Evolutionary conservation across 2,113 vertebrate species (phyloP).

Genomic region (Neolamprologus caudopunctatus): DNA sequence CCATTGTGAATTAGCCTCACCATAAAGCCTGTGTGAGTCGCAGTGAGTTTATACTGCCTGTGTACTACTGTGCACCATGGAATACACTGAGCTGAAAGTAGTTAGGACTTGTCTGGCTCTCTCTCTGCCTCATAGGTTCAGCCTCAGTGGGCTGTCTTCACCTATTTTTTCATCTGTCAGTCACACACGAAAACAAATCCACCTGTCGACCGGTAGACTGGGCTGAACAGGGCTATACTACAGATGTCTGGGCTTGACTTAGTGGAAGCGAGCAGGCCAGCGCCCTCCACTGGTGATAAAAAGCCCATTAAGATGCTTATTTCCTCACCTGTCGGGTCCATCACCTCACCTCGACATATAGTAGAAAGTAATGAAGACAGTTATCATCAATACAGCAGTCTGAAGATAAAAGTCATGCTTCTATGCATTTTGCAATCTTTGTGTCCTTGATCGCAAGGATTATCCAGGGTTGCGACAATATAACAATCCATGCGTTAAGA

Average conservation of each 20-base stretch:
- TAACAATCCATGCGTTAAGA: slow-evolving; percentile 45
- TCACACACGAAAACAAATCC: slow-evolving; percentile 71
- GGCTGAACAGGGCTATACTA: slow-evolving; percentile 36
- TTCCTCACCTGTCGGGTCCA: slow-evolving; percentile 49
- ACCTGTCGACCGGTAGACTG: slow-evolving; percentile 62
- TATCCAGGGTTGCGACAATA: slow-evolving; percentile 35
- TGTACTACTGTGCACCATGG: slow-evolving; percentile 25
- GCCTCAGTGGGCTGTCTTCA: slow-evolving; percentile 71
- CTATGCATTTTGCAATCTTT: slow-evolving; percentile 43
- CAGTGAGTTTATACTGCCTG: slow-evolving; percentile 32
- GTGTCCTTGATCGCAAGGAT: slow-evolving; percentile 58
- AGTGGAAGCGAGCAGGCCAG: slow-evolving; percentile 34
- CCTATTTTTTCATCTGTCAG: slow-evolving; percentile 70
- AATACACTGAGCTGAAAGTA: slow-evolving; percentile 42
- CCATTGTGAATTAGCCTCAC: slow-evolving; percentile 48
- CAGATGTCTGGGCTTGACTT: slow-evolving; percentile 56
- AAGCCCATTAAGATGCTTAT: slow-evolving; percentile 62
- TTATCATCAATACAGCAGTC: slow-evolving; percentile 38
- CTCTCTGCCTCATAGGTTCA: slow-evolving; percentile 66
- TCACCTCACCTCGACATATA: slow-evolving; percentile 46
- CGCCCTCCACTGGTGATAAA: slow-evolving; percentile 65
- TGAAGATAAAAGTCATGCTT: slow-evolving; percentile 46
- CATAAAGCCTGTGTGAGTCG: slow-evolving; percentile 3
- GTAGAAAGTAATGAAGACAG: slow-evolving; percentile 49
- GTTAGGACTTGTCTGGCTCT: slow-evolving; percentile 56